phyloP scores from a whole-genome alignment of 2,797 vertebrate species.

The Micromesistius poutassou region DNA sequence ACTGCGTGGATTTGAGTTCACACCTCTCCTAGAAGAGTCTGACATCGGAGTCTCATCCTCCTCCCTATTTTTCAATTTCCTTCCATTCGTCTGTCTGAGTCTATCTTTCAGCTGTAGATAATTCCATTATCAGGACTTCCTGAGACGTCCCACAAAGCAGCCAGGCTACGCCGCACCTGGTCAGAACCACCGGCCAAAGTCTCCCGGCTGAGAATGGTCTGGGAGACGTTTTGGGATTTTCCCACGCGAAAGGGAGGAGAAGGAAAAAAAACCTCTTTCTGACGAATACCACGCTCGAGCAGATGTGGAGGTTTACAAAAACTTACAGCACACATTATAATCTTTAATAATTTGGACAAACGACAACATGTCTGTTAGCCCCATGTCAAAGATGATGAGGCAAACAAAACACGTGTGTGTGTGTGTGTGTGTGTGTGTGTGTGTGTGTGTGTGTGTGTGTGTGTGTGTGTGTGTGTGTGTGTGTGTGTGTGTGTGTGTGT shows the following conservation, averaged over 20 bases:
- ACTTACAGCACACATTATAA: background rate
- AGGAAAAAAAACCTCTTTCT: background rate
- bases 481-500: no score
- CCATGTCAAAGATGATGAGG: background rate
- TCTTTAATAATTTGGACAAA: background rate
- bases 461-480: background rate
- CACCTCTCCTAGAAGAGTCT: no score
- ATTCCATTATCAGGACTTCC: background rate
- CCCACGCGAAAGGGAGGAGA: background rate
- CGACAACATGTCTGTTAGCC: background rate
- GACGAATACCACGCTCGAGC: background rate
- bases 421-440: no score
- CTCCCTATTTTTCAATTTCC: background rate
- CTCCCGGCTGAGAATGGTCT: background rate
- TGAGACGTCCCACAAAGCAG: background rate
- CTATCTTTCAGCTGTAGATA: background rate
- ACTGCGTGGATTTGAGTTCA: no score
- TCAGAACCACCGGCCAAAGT: background rate
- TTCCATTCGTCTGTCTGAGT: background rate
- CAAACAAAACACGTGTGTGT: background rate
- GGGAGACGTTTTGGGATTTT: background rate
- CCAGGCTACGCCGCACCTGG: background rate
- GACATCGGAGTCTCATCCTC: background rate
- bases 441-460: background rate
- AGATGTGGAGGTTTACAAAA: slow-evolving; percentile 1